Evolutionary conservation across 2,113 vertebrate genomes (phyloP), one percentile per base, ranked within the genome.

Genomic region (Myocastor coypus): DNA sequence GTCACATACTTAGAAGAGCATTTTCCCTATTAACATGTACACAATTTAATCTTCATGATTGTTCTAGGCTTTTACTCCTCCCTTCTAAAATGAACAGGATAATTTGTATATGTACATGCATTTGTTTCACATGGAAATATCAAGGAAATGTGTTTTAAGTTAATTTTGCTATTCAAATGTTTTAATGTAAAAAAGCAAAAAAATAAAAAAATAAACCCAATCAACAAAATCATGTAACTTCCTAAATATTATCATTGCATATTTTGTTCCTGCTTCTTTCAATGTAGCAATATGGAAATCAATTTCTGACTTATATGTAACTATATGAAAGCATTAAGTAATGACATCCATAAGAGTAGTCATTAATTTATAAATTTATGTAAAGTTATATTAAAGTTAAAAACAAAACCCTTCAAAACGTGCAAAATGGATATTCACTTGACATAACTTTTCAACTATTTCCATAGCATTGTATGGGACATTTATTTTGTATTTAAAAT

Each of bases 1-100:
- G 94, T 88, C 91, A 42, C 4, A 75, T 2, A 0, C 0, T 92
- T 66, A 0, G 71, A 87, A 94, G 55, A 22, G 59, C 24, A 5
- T 64, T 84, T 91, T 24, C 7, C 10, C 30, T 77, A 11, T 96
- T 95, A 97, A 86, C 96, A 96, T 97, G 93, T 78, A 95, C 46
- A 3, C 80, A 5, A 59, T 94, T 95, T 96, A 78, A 95, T 95
- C 92, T 28, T 46, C 61, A 34, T 89, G 37, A 83, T 69, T 26
- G 32, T 20, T 71, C 28, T 2, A 17, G 86, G 34, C 61, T 82
- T 93, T 28, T 63, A 42, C 26, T 40, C n/a, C 59, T 32, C 0
- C 4, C 9, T 94, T 42, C 4, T 3, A 11, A 94, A 96, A 82
- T 55, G 24, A 7, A 50, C 11, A 83, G 14, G 37, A 71, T 66